phyloP scores from a whole-genome alignment of 2,113 vertebrate species.

The Lanius ludovicianus region DNA sequence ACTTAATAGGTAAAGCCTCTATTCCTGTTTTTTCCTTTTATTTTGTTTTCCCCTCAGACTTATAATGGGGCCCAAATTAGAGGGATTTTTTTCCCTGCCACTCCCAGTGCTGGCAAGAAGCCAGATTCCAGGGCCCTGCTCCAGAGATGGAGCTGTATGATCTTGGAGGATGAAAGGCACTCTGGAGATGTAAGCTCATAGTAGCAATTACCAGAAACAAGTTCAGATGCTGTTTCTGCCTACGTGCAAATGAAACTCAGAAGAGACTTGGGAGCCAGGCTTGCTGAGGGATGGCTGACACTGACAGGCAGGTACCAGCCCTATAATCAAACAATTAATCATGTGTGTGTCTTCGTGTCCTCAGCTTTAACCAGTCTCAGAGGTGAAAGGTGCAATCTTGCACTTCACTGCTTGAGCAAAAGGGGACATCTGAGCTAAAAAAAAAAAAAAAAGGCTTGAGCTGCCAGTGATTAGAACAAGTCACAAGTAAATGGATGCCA shows the following conservation, averaged over 20 bases:
- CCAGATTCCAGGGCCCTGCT: constrained; percentile 1
- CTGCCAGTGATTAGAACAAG: neutral
- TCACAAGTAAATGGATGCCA: neutral
- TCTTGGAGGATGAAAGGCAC: constrained; percentile 37
- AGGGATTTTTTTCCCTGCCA: neutral
- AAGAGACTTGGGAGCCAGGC: neutral
- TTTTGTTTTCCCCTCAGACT: neutral
- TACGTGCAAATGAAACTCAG: constrained; percentile 18
- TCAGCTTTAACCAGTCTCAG: neutral
- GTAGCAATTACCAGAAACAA: constrained; percentile 43
- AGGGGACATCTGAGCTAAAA: neutral
- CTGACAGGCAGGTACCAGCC: neutral
- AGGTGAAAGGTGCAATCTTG: constrained; percentile 15
- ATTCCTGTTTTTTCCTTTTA: neutral
- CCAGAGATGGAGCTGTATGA: neutral
- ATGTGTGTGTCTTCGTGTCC: neutral
- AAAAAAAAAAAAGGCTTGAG: neutral
- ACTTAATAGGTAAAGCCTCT: neutral
- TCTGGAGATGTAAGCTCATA: constrained; percentile 45
- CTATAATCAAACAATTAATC: neutral
- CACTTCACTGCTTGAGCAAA: neutral
- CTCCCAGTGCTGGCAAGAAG: neutral
- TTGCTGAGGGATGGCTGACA: neutral
- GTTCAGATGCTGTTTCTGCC: neutral
- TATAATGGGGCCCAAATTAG: neutral